Evolutionary conservation across 2,113 vertebrate species (phyloP).

Genomic region (Mola mola): DNA sequence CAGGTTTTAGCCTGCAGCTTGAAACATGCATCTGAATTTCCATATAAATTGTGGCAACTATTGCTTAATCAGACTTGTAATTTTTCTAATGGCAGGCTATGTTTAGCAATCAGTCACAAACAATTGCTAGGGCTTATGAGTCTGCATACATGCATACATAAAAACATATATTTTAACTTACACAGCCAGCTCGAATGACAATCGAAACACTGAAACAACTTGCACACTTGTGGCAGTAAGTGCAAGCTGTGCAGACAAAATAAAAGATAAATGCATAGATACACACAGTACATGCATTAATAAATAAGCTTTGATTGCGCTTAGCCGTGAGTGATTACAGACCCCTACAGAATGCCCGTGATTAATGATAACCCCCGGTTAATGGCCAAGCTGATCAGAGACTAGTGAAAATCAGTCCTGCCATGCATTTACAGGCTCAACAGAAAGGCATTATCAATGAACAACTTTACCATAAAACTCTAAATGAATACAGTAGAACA

Average conservation of each 20-base stretch:
- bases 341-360: not conserved
- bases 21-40: conserved; percentile 52
- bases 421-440: not conserved
- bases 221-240: too few species aligned
- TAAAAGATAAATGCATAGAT: not conserved
- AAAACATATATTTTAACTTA: too few species aligned
- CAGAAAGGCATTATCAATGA: not conserved
- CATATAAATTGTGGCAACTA: conserved; percentile 55
- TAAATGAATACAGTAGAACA: not conserved
- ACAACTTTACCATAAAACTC: not conserved
- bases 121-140: conserved; percentile 29
- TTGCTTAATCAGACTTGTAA: conserved; percentile 29
- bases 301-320: not conserved
- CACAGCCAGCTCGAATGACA: too few species aligned
- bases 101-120: conserved; percentile 53
- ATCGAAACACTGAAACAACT: too few species aligned
- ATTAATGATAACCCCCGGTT: conserved; percentile 3
- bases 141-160: conserved; percentile 37
- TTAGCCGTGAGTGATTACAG: not conserved
- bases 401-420: not conserved
- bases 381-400: not conserved
- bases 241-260: too few species aligned
- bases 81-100: conserved; percentile 43
- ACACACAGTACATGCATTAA: not conserved
- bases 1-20: conserved; percentile 11